These are phyloP conservation scores for Paragorgia papillata DNA, from an alignment of 92 coral and sea anemone species.

Conservation along the genomic window DNA sequence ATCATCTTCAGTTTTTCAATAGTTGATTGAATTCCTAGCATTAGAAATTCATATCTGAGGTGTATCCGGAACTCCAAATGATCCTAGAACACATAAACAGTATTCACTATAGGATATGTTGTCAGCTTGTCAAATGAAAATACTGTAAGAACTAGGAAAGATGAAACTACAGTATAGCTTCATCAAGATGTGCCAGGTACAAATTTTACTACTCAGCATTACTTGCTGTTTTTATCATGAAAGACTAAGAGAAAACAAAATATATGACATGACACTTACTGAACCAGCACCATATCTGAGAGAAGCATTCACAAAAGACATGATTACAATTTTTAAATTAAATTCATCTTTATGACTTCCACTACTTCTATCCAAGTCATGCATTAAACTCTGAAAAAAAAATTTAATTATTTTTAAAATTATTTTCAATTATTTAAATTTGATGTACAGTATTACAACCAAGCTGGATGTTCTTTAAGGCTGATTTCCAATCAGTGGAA, in stretches of 20 bases:
- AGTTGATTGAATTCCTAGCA: conserved; percentile 98
- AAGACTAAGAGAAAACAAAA: too few species aligned
- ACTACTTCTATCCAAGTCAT: conserved; percentile 89
- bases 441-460: too few species aligned
- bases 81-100: conserved; percentile 56
- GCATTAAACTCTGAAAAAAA: conserved; percentile 69
- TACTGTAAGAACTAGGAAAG: too few species aligned
- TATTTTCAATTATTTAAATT: background rate
- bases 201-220: too few species aligned
- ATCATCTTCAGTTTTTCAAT: conserved; percentile 89
- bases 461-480: too few species aligned
- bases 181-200: too few species aligned
- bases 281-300: conserved; percentile 96
- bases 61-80: conserved; percentile 95
- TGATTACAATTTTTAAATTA: conserved; percentile 92
- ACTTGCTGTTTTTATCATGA: too few species aligned
- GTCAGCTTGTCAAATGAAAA: too few species aligned
- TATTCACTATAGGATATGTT: conserved; percentile 25
- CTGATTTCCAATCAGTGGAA: too few species aligned
- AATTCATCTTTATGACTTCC: conserved; percentile 87
- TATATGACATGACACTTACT: too few species aligned
- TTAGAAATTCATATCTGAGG: conserved; percentile 93
- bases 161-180: too few species aligned
- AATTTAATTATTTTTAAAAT: background rate
- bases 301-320: conserved; percentile 98